Percentiles rank a stretch among this genome's conserved stretches.
Conservation (phyloP, 1,140 invertebrate species). For the Pseudomyrmex flavicornis region DNA sequence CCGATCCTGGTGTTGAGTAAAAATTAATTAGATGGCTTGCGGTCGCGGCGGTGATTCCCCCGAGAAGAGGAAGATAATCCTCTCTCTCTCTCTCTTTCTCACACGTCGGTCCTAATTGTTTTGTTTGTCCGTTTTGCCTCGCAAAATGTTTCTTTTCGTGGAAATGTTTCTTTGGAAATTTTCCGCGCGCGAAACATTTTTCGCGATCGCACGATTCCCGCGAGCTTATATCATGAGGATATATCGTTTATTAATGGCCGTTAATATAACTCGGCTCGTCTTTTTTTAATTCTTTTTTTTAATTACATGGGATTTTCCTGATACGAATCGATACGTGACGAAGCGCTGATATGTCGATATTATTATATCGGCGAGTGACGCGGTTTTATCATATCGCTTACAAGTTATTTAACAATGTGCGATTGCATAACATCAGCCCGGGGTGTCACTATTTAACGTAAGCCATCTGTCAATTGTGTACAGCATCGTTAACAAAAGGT, state of each 20-base stretch:
- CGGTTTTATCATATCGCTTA: no score
- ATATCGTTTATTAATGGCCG: no score
- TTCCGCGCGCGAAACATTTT: neutral
- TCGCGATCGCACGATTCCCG: neutral
- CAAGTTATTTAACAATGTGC: no score
- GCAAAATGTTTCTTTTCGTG: conserved; percentile 10
- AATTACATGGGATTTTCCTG: conserved; percentile 23
- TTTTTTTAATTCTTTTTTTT: neutral
- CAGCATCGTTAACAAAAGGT: no score
- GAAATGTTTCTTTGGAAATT: conserved; percentile 17
- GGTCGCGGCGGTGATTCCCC: neutral
- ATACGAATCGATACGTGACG: neutral
- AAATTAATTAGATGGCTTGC: conserved; percentile 24
- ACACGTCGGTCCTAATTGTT: conserved; percentile 5
- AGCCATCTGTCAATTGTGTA: no score
- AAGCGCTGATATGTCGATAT: neutral
- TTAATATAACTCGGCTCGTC: no score
- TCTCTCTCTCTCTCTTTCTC: neutral
- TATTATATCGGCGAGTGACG: neutral
- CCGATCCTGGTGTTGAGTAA: neutral
- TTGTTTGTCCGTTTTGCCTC: conserved; percentile 18
- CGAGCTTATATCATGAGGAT: neutral
- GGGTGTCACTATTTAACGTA: no score
- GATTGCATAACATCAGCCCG: no score
- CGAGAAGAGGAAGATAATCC: neutral